Evolutionary conservation across 2,113 vertebrate genomes (phyloP), one percentile per base, ranked within the genome.

Genomic region (Albula glossodonta): DNA sequence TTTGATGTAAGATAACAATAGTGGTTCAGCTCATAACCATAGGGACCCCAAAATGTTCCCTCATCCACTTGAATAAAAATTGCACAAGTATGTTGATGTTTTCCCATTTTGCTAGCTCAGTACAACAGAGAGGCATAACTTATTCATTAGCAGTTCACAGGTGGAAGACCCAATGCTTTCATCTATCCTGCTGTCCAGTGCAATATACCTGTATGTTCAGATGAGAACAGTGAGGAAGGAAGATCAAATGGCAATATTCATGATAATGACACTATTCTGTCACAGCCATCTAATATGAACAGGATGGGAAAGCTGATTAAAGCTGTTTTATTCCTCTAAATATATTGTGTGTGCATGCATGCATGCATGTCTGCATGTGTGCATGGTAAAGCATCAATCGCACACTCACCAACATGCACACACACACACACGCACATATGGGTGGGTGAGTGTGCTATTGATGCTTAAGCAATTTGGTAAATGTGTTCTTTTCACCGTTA

Each of bases 171-270:
- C 31, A 57, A 63, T 50, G 78, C 31, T 74, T 91, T 78, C 13
- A 89, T 91, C 80, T 78, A 74, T 11, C 80, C 77, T 49, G 82
- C 83, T 85, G 31, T 50, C 15, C 11, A 31, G 80, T 78, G 84
- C 22, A 60, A 51, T 53, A 25, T 41, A 3, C 63, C 51, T n/a
- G 77, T 63, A 83, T 51, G 56, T 2, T 80, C 15, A 50, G 2
- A 22, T 22, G 1, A 9, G 84, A 86, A 86, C 83, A 89, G 48
- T 82, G 31, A 51, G 41, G 82, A 70, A 17, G 86, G 81, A 70
- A 89, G 90, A 92, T 93, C 89, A 93, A 91, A 90, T 84, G 66
- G 92, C 80, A 91, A 88, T 90, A 92, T 92, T 92, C 88, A 94
- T 92, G 87, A 89, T 48, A 22, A 11, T 52, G 78, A 84, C 84